These are phyloP conservation scores for Mamestra configurata DNA, from an alignment of 1,140 invertebrate genomes.

Conservation along the genomic window DNA sequence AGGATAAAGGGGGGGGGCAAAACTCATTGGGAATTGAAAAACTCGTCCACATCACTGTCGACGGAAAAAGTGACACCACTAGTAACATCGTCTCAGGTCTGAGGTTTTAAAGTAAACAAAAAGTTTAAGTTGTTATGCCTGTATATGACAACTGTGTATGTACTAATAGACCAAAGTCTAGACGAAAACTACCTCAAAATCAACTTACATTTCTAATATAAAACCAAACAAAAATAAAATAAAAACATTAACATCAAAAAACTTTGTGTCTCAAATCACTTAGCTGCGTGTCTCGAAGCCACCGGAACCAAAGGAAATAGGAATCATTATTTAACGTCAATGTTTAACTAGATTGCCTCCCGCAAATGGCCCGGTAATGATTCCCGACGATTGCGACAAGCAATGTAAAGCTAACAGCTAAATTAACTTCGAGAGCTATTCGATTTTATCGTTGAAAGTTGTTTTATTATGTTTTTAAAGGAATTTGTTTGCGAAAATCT, in stretches of 20 bases:
- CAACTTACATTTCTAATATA: background rate
- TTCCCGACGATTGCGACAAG: slow-evolving; percentile 67
- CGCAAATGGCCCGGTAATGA: slow-evolving; percentile 85
- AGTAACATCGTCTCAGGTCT: too few species aligned
- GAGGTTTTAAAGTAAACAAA: too few species aligned
- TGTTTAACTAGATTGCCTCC: slow-evolving; percentile 80
- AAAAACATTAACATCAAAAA: slow-evolving; percentile 20
- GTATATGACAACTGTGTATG: too few species aligned
- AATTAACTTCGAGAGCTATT: slow-evolving; percentile 61
- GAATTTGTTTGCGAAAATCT: background rate
- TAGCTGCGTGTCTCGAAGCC: slow-evolving; percentile 15
- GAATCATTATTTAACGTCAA: slow-evolving; percentile 86
- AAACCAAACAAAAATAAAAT: slow-evolving; percentile 5
- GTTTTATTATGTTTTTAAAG: slow-evolving; percentile 8
- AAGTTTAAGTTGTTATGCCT: too few species aligned
- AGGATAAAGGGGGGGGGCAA: too few species aligned
- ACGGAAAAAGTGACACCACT: too few species aligned
- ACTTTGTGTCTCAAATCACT: slow-evolving; percentile 27
- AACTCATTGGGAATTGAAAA: too few species aligned
- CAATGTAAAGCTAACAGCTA: slow-evolving; percentile 60
- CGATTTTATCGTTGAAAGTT: slow-evolving; percentile 64
- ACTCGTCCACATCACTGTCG: too few species aligned
- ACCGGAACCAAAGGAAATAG: slow-evolving; percentile 73
- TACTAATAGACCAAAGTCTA: too few species aligned
- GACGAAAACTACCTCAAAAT: background rate